Evolutionary conservation across 2,797 vertebrate species (phyloP), one percentile per base, ranked within the genome.

Genomic region (Fundulus diaphanus): DNA sequence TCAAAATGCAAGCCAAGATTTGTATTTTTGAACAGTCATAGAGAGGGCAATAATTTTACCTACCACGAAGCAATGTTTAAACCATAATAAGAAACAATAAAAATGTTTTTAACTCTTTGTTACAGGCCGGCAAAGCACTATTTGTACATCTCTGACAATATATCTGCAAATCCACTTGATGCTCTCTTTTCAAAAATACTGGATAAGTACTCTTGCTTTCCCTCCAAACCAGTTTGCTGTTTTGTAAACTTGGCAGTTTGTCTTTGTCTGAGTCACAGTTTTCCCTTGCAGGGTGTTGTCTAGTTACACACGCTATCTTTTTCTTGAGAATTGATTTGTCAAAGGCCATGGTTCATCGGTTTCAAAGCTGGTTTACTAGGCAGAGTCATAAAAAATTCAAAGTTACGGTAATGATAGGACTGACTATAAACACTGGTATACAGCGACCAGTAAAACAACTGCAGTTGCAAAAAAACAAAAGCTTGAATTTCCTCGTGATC

Each of bases 281-380:
- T 66, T 66, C 12, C 49, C 37, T 9, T 70, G 51, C 35, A 27
- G 69, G 59, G 33, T 44, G 24, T 42, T 27, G 6, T 70, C 33
- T 12, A 54, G 7, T 33, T 59, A 18, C 1, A 24, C 15, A 66
- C 24, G 37, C 40, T 7, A 74, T 54, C n/a, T 13, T 63, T 49
- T 85, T 79, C 74, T 9, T n/a, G 31, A 68, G 31, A 84, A 79
- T 27, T 52, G 27, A 73, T 67, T 22, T 22, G 0, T 52, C 52
- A 52, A 40, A 15, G 8, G 42, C 4, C 27, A 44, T 7, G 24
- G 63, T 6, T 44, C 7, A 12, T 66, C 22, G 13, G 1, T 66
- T 27, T 66, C 40, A 42, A 15, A 66, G 63, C 24, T 15, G 5
- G 0, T 42, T 24, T 42, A 22, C 40, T 22, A 42, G 4, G 35